Base-by-base conservation (phyloP, 2,797 vertebrate species). In the Microtus obscurus region DNA sequence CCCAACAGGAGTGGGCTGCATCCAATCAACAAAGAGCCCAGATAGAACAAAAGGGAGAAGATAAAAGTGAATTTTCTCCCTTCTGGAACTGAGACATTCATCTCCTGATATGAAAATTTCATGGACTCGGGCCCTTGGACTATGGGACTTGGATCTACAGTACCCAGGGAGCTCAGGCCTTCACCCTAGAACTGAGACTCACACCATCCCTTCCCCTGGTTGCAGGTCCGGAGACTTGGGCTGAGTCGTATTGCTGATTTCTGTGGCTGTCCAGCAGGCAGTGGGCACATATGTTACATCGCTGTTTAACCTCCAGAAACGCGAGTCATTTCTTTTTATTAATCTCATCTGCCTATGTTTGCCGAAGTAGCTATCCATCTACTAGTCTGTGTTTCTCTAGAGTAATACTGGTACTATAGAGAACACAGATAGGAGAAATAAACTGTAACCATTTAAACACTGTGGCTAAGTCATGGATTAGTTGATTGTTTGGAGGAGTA, bases 401-500 rank as follows among this genome's bases (percentile, higher is more conserved):
- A 21, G 27, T 3, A 56, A 83, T 13, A 9, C 69, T 77, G 69
- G n/a, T 34, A 71, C 73, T 12, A 93, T 23, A 51, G 19, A 4
- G 90, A 34, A 19, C 14, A 65, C 23, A 63, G 27, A 6, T 88
- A 31, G 17, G 23, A 56, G 34, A 73, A 56, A 90, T 74, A 71
- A 91, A 14, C 17, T 81, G 63, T 69, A 87, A n/a, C 14, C 10
- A 81, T 71, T 86, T 53, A 90, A 94, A 92, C 6, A 25, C 6
- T 40, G 45, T 56, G 67, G 37, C 90, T 69, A 88, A 77, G 63
- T 88, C 61, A 92, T 59, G 40, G 86, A 37, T 82, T 53, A 56
- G 25, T 80, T 80, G 63, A 79, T 61, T 56, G 29, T 29, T 93
- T 25, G n/a, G n/a, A 94, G n/a, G n/a, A 94, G 80, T 77, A 86